Conservation (phyloP, 1,140 invertebrate species). For the Manduca sexta region DNA sequence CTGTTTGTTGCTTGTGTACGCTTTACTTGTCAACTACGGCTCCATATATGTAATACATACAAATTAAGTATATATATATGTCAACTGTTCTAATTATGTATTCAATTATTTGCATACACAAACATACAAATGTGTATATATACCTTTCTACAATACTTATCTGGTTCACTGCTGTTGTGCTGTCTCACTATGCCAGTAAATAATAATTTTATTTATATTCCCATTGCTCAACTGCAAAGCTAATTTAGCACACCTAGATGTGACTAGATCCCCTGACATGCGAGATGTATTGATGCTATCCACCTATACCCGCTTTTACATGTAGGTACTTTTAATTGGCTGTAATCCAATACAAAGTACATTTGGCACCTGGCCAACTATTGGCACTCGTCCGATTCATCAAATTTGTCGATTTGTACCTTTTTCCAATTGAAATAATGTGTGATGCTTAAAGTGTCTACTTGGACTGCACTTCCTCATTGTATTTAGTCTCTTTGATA, state of each 20-base stretch:
- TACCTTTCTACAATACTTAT: no score
- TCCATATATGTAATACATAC: no score
- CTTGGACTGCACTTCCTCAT: conserved; percentile 17
- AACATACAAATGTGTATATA: no score
- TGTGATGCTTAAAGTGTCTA: conserved; percentile 10
- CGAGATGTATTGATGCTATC: conserved; percentile 53
- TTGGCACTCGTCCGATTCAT: conserved; percentile 60
- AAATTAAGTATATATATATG: no score
- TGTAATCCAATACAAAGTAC: conserved; percentile 70
- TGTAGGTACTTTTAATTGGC: conserved; percentile 66
- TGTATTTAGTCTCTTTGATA: background rate
- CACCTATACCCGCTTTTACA: conserved; percentile 25
- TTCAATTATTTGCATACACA: no score
- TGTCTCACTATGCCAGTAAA: conserved; percentile 1
- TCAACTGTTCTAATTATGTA: no score
- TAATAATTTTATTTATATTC: conserved; percentile 13
- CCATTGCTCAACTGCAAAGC: conserved; percentile 29
- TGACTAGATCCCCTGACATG: conserved; percentile 38
- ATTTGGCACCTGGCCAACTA: conserved; percentile 56
- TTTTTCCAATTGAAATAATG: conserved; percentile 58
- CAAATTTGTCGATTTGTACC: conserved; percentile 64
- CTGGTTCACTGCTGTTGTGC: background rate
- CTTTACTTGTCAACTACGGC: conserved; percentile 10
- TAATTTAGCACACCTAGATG: conserved; percentile 50
- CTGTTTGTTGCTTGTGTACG: conserved; percentile 39